phyloP scores from a whole-genome alignment of 2,797 vertebrate genomes.

The Hapalemur alaotrensis region DNA sequence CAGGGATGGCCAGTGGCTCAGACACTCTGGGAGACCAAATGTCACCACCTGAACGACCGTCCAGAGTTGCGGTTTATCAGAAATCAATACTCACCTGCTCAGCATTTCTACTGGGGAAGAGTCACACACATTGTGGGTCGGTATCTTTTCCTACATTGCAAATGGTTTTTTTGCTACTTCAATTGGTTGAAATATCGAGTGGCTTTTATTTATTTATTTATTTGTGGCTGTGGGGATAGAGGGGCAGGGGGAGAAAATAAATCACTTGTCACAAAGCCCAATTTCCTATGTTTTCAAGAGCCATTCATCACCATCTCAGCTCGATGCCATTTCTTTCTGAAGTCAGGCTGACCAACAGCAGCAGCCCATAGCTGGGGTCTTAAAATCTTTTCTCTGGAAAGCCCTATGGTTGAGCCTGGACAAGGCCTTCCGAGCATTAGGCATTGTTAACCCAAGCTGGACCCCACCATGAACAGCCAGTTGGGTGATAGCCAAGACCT shows the following conservation, averaged over 20 bases:
- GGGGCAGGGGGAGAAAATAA: background rate
- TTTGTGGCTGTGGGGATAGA: background rate
- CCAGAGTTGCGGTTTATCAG: background rate
- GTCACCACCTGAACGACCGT: background rate
- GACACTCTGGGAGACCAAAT: background rate
- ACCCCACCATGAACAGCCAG: too few species aligned
- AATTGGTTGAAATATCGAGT: background rate
- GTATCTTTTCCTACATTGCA: background rate
- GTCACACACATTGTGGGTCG: accelerated
- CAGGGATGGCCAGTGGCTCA: background rate
- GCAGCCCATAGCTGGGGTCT: background rate
- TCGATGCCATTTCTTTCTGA: background rate
- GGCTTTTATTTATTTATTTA: background rate
- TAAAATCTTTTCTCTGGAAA: background rate
- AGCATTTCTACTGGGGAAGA: background rate
- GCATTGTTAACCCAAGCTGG: background rate
- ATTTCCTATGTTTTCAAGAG: slow-evolving; percentile 23
- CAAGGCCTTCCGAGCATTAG: background rate
- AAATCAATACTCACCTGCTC: background rate
- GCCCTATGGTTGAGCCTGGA: background rate
- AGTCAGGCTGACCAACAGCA: background rate
- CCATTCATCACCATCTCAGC: background rate
- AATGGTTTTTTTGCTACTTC: background rate
- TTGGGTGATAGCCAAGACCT: background rate
- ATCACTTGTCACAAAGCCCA: slow-evolving; percentile 24